Evolutionary conservation across 2,113 vertebrate genomes (phyloP), one percentile per base, ranked within the genome.

Genomic region (Raja brachyura): DNA sequence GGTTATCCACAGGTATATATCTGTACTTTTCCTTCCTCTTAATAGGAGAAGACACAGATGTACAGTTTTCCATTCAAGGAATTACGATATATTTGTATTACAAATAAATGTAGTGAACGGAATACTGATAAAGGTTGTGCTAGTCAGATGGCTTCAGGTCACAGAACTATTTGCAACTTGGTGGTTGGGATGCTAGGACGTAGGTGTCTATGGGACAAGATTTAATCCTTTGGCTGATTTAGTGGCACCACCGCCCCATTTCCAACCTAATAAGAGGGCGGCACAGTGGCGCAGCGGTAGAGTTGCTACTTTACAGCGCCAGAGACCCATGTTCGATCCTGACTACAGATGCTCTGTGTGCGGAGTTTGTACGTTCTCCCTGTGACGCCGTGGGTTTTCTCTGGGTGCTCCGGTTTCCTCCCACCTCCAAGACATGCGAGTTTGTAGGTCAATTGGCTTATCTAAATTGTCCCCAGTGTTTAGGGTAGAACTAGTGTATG

Each of bases 1-100:
- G 63, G 96, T 99, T 79, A 97, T 99, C 93, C 98, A 99, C 95
- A 99, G 98, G 98, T 99, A 93, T 6, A 56, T 93, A 8, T 48
- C 33, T 92, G 0, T 8, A 39, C 16, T 73, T 66, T 18, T 31
- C 14, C 59, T 88, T 90, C n/a, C 61, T 70, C 66, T 9, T 68
- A 68, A 68, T 33, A 88, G 4, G 28, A 63, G 54, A 56, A 16
- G 25, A 61, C 14, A 22, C 56, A n/a, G 81, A 22, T 59, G 28
- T 90, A 1, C 14, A 90, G 28, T 22, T 31, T 68, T 33, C 7
- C 16, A 39, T 31, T 90, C 33, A 68, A 90, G 31, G 4, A 8
- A 85, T 68, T 68, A 68, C 16, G 68, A 31, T 18, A 22, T 39
- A 39, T 90, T 33, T 66, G 25, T 63, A 25, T 16, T 20, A 31